These are phyloP conservation scores for Theocolax elegans DNA, from an alignment of 1,140 invertebrate species.

Conservation along the genomic window DNA sequence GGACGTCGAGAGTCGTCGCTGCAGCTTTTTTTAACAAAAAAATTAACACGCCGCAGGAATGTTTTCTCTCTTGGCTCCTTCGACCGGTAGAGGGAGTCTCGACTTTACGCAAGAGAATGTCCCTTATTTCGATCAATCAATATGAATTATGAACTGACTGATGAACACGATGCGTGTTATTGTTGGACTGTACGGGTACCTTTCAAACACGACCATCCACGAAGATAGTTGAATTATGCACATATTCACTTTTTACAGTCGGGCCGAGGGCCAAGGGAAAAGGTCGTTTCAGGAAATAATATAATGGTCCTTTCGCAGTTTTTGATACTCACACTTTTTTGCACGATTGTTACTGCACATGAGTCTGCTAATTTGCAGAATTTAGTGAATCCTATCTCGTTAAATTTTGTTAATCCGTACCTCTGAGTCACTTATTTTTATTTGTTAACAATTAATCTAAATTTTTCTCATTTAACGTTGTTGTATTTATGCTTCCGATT, in stretches of 20 bases:
- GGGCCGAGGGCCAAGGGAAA: constrained; percentile 5
- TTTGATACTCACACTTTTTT: no score
- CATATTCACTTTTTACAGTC: constrained; percentile 28
- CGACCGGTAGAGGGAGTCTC: background rate
- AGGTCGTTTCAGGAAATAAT: background rate
- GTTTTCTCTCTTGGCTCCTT: background rate
- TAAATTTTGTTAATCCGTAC: no score
- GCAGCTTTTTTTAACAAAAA: constrained; percentile 29
- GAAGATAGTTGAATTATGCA: constrained; percentile 17
- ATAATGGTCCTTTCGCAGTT: background rate
- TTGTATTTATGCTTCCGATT: no score
- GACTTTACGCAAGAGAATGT: constrained; percentile 27
- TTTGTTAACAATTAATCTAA: no score
- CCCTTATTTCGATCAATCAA: constrained; percentile 38
- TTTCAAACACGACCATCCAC: background rate
- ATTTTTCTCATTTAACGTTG: no score
- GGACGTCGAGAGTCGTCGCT: background rate
- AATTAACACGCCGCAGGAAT: constrained; percentile 26
- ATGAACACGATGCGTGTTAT: constrained; percentile 33
- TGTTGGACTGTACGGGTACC: constrained; percentile 5
- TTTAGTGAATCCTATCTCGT: no score
- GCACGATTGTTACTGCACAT: no score
- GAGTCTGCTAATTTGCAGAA: no score
- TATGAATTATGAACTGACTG: constrained; percentile 38
- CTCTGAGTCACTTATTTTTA: no score